Evolutionary conservation across 2,797 vertebrate genomes (phyloP).

Genomic region (Hozukius guyotensis): DNA sequence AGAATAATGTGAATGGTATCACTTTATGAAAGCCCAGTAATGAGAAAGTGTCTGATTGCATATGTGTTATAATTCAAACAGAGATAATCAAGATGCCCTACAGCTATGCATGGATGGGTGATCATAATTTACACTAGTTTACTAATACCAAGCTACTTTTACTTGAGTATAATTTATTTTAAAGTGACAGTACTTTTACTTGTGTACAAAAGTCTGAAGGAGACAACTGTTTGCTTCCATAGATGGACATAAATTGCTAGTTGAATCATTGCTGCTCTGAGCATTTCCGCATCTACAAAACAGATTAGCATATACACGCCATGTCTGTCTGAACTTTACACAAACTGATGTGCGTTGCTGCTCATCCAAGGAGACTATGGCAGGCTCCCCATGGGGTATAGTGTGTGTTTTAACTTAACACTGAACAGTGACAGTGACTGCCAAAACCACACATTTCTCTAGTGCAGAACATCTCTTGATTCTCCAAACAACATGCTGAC

Average conservation of each 20-base stretch:
- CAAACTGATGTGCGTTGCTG: conserved; percentile 40
- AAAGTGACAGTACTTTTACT: too few relatives aligned
- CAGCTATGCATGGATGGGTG: too few relatives aligned
- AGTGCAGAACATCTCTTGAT: conserved; percentile 37
- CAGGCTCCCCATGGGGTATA: conserved; percentile 22
- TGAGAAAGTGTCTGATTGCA: too few relatives aligned
- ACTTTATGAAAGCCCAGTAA: too few relatives aligned
- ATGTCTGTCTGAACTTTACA: conserved; percentile 18
- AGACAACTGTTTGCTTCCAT: conserved; percentile 7
- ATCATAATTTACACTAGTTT: too few relatives aligned
- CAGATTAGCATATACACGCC: conserved; percentile 13
- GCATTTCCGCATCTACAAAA: neutral
- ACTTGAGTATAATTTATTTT: too few relatives aligned
- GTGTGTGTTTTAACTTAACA: conserved; percentile 43
- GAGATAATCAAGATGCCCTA: too few relatives aligned
- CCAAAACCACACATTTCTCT: conserved; percentile 38
- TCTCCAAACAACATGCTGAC: conserved; percentile 59
- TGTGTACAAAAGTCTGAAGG: neutral
- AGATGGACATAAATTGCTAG: neutral
- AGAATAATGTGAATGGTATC: too few relatives aligned
- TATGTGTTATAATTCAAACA: too few relatives aligned
- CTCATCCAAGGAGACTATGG: conserved; percentile 24
- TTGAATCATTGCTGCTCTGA: conserved; percentile 28
- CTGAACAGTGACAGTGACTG: conserved; percentile 37
- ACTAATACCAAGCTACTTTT: too few relatives aligned